These are phyloP conservation scores for Cyclura pinguis DNA, from an alignment of 2,797 vertebrate genomes.

Conservation along the genomic window DNA sequence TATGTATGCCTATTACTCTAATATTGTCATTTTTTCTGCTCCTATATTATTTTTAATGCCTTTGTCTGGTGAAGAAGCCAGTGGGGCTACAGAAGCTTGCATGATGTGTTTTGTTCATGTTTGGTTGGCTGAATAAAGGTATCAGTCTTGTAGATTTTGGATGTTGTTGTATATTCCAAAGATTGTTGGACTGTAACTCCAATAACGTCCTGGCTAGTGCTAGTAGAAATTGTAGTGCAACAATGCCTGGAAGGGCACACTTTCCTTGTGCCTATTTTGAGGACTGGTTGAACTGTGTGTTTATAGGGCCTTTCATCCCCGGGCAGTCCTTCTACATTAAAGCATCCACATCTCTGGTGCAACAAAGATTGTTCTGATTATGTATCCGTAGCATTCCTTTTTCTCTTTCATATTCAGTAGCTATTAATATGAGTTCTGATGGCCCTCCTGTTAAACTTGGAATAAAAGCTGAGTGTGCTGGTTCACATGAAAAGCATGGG, in stretches of 20 bases:
- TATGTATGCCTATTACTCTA: too few relatives aligned
- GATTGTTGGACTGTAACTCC: too few relatives aligned
- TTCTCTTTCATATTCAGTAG: neutral
- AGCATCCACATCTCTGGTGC: neutral
- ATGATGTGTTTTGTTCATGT: too few relatives aligned
- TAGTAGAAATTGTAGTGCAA: neutral
- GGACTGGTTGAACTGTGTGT: neutral
- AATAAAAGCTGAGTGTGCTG: neutral
- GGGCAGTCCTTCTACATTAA: neutral
- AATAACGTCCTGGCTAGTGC: too few relatives aligned
- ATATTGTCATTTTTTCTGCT: too few relatives aligned
- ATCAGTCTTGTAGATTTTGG: too few relatives aligned
- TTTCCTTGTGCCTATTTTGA: too few relatives aligned
- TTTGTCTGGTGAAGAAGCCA: too few relatives aligned
- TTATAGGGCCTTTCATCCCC: neutral
- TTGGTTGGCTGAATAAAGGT: too few relatives aligned
- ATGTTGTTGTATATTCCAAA: too few relatives aligned
- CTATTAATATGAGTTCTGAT: neutral
- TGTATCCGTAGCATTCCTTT: neutral
- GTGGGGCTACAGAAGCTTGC: too few relatives aligned
- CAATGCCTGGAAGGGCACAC: neutral
- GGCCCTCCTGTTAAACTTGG: neutral
- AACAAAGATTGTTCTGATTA: neutral
- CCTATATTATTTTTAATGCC: too few relatives aligned
- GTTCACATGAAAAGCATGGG: constrained; percentile 2